phyloP scores from a whole-genome alignment of 2,797 vertebrate genomes.

The Zonotrichia albicollis region DNA sequence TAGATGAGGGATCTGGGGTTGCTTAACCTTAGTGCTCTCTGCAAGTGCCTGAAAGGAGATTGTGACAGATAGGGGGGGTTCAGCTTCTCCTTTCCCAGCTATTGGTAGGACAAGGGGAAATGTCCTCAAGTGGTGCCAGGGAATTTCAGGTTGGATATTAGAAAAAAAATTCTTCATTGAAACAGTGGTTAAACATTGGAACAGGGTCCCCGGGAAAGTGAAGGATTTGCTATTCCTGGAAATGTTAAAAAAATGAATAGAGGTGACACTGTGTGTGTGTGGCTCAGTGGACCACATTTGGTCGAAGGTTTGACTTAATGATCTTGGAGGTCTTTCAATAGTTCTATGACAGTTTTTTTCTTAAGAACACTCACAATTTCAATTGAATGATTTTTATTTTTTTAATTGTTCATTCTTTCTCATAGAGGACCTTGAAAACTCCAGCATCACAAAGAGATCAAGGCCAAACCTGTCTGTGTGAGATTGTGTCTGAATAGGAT shows the following conservation, averaged over 20 bases:
- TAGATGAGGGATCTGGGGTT: not conserved
- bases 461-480: fast-evolving
- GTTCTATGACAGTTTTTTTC: not conserved
- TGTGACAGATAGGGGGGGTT: not conserved
- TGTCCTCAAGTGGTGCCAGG: not conserved
- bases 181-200: not conserved
- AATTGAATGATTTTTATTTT: not conserved
- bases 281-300: not conserved
- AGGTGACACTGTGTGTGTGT: not conserved
- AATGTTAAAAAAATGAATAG: not conserved
- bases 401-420: not conserved
- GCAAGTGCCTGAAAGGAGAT: not conserved
- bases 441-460: not conserved
- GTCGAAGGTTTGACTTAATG: not conserved
- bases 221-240: not conserved
- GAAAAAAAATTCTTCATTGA: not conserved
- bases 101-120: not conserved
- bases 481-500: not conserved
- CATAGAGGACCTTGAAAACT: not conserved
- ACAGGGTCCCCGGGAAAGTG: not conserved
- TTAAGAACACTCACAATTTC: not conserved
- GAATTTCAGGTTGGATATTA: not conserved
- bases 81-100: not conserved
- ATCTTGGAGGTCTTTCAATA: not conserved
- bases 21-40: not conserved